Percentiles rank a stretch among this genome's conserved stretches.
Evolutionary conservation across 92 coral and sea anemone species (phyloP).

Genomic region (Siderastrea radians): DNA sequence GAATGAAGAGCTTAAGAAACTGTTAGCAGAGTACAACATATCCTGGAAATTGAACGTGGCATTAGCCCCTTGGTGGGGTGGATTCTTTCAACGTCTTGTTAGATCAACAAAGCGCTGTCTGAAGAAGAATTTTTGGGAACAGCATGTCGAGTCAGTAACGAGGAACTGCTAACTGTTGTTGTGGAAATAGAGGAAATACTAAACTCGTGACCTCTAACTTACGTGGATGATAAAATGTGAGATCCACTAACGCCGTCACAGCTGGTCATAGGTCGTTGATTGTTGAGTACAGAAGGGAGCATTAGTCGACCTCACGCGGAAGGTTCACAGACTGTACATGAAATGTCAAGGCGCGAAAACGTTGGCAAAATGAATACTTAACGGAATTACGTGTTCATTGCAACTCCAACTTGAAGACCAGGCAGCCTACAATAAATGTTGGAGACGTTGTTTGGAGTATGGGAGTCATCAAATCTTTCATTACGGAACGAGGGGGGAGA

Average conservation of each 20-base stretch:
- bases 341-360: background rate
- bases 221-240: conserved; percentile 13
- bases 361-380: background rate
- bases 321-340: background rate
- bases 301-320: background rate
- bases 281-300: conserved; percentile 1
- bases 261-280: background rate
- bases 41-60: background rate
- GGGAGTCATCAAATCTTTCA: background rate
- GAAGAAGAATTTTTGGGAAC: background rate
- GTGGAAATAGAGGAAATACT: background rate
- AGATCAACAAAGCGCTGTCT: conserved; percentile 18
- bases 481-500: background rate
- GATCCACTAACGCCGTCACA: conserved; percentile 4
- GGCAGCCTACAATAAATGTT: too few relatives aligned
- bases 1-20: background rate
- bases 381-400: conserved; percentile 2
- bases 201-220: too few relatives aligned
- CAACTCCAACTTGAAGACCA: background rate
- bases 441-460: background rate
- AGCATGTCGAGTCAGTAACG: background rate
- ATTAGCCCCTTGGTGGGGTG: background rate
- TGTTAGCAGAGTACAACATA: background rate
- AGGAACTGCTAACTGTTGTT: conserved; percentile 12
- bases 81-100: background rate